Conservation (phyloP, 2,888 invertebrate species). For the Plebejus argus region DNA sequence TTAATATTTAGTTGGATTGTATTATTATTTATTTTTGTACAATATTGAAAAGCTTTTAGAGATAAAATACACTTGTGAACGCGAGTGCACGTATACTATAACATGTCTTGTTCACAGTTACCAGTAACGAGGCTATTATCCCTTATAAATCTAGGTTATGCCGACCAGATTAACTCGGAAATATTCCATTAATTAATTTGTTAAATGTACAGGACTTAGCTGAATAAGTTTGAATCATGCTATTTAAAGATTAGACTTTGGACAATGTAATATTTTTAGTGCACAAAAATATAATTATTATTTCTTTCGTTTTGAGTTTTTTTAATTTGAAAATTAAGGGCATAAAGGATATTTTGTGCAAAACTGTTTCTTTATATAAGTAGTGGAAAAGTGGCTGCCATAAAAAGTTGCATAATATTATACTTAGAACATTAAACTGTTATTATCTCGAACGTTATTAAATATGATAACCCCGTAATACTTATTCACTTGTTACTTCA, state of each 20-base stretch:
- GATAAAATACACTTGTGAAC: background rate
- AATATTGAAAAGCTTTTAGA: background rate
- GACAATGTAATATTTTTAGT: background rate
- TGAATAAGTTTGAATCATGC: constrained; percentile 21
- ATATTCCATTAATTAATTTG: constrained; percentile 62
- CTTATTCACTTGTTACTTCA: no score
- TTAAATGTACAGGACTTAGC: constrained; percentile 45
- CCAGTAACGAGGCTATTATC: constrained; percentile 73
- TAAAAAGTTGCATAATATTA: no score
- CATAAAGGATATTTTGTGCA: no score
- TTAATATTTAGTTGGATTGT: background rate
- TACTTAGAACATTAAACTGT: no score
- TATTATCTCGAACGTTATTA: no score
- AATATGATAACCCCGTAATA: no score
- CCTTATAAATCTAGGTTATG: constrained; percentile 72
- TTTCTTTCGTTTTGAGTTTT: no score
- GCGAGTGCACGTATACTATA: constrained; percentile 51
- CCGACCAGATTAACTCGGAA: constrained; percentile 59
- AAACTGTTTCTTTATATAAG: no score
- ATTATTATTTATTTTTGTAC: background rate
- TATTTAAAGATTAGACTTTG: background rate
- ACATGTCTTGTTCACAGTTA: constrained; percentile 67
- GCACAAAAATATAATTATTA: no score
- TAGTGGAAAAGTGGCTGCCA: no score
- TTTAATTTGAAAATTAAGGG: no score